phyloP scores from a whole-genome alignment of 2,113 vertebrate genomes.

The Ondatra zibethicus region DNA sequence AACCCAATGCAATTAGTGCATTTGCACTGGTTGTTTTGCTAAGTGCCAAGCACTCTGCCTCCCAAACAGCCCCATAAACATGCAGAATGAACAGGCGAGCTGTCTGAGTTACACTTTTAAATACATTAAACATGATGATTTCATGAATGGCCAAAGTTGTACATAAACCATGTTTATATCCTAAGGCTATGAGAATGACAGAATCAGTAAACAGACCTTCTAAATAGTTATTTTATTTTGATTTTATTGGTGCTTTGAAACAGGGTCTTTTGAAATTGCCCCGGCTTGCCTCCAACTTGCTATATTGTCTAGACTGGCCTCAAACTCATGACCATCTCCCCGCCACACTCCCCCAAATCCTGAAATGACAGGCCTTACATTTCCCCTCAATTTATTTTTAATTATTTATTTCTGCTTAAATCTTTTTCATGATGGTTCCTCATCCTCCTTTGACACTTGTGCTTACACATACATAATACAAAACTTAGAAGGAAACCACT shows the following conservation, averaged over 20 bases:
- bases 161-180: background rate
- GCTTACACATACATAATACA: background rate
- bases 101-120: background rate
- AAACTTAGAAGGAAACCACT: background rate
- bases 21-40: background rate
- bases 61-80: background rate
- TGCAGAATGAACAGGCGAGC: background rate
- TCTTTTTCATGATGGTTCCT: background rate
- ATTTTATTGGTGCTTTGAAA: background rate
- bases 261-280: background rate
- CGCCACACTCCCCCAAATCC: background rate
- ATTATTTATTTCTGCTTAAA: background rate
- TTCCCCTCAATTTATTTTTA: background rate
- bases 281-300: background rate
- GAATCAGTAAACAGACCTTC: background rate
- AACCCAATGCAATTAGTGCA: constrained; percentile 6
- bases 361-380: background rate
- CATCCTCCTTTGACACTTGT: background rate
- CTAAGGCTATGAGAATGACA: background rate
- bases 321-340: background rate
- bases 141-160: background rate
- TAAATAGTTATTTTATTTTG: background rate
- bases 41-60: background rate
- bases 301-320: background rate
- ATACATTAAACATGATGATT: background rate